A percentile compares a stretch with the other conserved stretches of the same genome.
phyloP scores from a whole-genome alignment of 2,113 vertebrate genomes.

The Manacus vitellinus region DNA sequence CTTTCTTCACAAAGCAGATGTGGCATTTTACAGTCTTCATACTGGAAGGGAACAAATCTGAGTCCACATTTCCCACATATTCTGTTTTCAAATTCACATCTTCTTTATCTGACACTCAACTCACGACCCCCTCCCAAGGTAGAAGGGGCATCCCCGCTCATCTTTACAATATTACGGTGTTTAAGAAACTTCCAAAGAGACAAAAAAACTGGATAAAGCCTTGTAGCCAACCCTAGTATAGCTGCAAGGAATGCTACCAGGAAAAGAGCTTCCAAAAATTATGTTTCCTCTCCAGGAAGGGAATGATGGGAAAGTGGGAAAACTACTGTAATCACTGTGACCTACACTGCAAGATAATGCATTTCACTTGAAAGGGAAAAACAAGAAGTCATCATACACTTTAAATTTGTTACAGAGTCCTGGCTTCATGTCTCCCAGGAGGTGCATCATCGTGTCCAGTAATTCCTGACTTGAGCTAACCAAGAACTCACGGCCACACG shows the following conservation, averaged over 20 bases:
- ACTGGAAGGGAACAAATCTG: background rate
- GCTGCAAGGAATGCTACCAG: background rate
- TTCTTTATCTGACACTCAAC: background rate
- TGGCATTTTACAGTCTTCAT: background rate
- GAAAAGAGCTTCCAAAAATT: background rate
- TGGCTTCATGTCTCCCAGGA: slow-evolving; percentile 84
- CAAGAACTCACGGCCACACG: slow-evolving; percentile 89
- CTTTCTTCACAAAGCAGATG: background rate
- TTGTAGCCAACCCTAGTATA: background rate
- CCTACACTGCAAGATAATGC: background rate
- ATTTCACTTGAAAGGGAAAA: background rate
- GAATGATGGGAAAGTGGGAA: background rate
- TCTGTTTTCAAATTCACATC: background rate
- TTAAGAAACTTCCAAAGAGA: background rate
- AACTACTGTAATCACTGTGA: background rate
- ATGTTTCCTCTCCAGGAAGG: background rate
- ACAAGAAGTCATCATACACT: slow-evolving; percentile 80
- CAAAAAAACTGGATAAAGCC: background rate
- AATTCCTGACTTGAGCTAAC: slow-evolving; percentile 80
- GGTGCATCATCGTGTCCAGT: slow-evolving; percentile 85
- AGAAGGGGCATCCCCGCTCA: background rate
- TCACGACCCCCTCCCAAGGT: background rate
- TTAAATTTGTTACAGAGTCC: slow-evolving; percentile 88
- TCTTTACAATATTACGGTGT: background rate
- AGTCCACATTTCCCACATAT: background rate